Conservation (phyloP, 2,888 invertebrate species). For the Aporophyla nigra region DNA sequence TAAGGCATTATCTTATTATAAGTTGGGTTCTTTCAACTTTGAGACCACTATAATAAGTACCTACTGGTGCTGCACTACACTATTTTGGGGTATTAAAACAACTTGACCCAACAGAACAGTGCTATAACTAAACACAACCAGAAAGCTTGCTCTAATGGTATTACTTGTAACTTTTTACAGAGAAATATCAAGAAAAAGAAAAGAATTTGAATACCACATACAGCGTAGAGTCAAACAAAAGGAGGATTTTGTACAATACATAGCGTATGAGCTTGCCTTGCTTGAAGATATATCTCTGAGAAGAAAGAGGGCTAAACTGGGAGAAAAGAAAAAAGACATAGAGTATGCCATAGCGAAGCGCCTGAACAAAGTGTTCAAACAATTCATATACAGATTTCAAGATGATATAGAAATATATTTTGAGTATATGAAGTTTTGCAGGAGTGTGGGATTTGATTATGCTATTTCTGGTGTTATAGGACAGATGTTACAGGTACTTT, state of each 20-base stretch:
- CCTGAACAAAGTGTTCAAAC: conserved; percentile 94
- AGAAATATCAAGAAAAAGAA: conserved; percentile 92
- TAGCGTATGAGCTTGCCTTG: conserved; percentile 93
- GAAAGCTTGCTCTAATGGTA: neutral
- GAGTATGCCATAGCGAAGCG: conserved; percentile 93
- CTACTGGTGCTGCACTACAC: too few relatives aligned
- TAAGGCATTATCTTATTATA: too few relatives aligned
- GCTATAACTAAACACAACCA: neutral
- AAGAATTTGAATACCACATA: conserved; percentile 94
- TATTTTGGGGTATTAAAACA: too few relatives aligned
- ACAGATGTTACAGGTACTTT: conserved; percentile 91
- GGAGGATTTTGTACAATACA: conserved; percentile 93
- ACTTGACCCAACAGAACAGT: neutral
- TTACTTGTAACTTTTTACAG: conserved; percentile 79
- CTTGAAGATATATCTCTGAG: conserved; percentile 92
- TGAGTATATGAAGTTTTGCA: conserved; percentile 95
- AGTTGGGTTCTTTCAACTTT: neutral
- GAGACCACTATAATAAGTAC: neutral
- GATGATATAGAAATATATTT: conserved; percentile 94
- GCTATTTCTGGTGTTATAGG: conserved; percentile 91
- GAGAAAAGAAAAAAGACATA: conserved; percentile 92
- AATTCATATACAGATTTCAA: conserved; percentile 93
- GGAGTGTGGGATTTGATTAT: conserved; percentile 90
- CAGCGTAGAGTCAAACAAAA: conserved; percentile 92
- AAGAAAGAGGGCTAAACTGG: conserved; percentile 90